A percentile compares a stretch with the other conserved stretches of the same genome.
phyloP scores from a whole-genome alignment of 2,113 vertebrate genomes.

The Puffinus mauretanicus region DNA sequence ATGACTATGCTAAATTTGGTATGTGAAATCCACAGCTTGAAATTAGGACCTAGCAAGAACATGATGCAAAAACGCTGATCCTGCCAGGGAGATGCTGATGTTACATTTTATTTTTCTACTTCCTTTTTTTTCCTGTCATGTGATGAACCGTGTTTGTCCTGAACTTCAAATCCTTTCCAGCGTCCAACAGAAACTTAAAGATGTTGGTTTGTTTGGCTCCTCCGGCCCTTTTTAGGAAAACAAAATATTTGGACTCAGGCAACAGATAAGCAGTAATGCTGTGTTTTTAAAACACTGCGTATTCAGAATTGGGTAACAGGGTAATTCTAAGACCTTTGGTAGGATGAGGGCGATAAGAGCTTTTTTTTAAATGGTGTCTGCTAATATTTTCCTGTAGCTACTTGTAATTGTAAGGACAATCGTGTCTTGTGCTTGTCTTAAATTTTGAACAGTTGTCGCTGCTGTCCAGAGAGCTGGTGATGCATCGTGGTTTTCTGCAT shows the following conservation, averaged over 20 bases:
- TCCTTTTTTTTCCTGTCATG: neutral
- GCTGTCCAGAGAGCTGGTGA: neutral
- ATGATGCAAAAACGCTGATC: neutral
- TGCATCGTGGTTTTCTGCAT: neutral
- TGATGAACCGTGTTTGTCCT: neutral
- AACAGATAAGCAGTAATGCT: neutral
- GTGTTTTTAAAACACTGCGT: neutral
- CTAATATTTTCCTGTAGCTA: neutral
- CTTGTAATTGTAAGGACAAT: neutral
- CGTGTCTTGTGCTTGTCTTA: neutral
- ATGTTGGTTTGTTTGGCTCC: constrained; percentile 29
- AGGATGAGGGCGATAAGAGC: neutral
- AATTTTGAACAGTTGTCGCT: neutral
- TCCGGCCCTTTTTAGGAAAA: constrained; percentile 6
- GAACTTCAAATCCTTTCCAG: neutral
- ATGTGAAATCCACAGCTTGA: neutral
- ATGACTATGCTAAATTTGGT: neutral
- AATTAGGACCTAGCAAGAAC: neutral
- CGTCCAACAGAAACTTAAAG: constrained; percentile 5
- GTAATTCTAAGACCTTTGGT: neutral
- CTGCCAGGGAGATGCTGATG: neutral
- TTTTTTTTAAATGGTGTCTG: neutral
- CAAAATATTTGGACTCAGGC: neutral
- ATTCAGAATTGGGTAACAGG: neutral
- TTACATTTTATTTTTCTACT: neutral